These are phyloP conservation scores for Speoplatyrhinus poulsoni DNA, from an alignment of 2,113 vertebrate species.

Conservation along the genomic window DNA sequence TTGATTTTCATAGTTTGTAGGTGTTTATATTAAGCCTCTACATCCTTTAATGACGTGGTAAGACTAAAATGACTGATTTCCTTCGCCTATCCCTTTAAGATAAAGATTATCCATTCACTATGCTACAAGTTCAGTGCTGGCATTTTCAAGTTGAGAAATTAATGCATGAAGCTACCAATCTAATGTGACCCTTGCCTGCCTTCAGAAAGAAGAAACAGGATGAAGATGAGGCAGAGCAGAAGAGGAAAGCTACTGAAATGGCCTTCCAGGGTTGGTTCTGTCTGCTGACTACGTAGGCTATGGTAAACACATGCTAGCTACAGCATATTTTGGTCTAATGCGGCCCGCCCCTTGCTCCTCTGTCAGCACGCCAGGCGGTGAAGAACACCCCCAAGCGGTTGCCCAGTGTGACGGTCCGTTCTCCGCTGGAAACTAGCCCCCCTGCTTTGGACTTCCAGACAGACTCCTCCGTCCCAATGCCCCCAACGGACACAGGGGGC, in stretches of 20 bases:
- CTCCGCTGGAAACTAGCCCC: conserved; percentile 88
- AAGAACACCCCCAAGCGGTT: conserved; percentile 93
- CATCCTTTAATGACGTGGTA: too few relatives aligned
- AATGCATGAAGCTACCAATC: too few relatives aligned
- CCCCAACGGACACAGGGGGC: conserved; percentile 54
- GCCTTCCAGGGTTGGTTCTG: conserved; percentile 88
- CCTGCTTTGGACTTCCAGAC: conserved; percentile 83
- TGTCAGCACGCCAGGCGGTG: conserved; percentile 89
- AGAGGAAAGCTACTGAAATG: conserved; percentile 92
- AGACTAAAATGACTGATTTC: too few relatives aligned
- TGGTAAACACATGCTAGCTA: neutral
- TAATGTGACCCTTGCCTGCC: neutral
- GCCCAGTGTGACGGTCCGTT: conserved; percentile 88
- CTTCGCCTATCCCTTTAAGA: too few relatives aligned
- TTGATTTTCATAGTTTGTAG: too few relatives aligned
- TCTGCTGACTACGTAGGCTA: neutral
- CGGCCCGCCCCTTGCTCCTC: neutral
- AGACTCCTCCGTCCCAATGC: conserved; percentile 75
- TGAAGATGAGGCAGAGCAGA: conserved; percentile 95
- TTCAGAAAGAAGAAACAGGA: conserved; percentile 94
- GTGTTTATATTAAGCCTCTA: too few relatives aligned
- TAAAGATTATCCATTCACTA: neutral
- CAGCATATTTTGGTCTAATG: conserved; percentile 10
- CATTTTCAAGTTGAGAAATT: neutral
- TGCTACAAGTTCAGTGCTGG: neutral